Percentiles rank a stretch among this genome's conserved stretches.
These are phyloP conservation scores for Scrobipalpa atriplicella DNA, from an alignment of 2,888 invertebrate genomes.

Conservation along the genomic window DNA sequence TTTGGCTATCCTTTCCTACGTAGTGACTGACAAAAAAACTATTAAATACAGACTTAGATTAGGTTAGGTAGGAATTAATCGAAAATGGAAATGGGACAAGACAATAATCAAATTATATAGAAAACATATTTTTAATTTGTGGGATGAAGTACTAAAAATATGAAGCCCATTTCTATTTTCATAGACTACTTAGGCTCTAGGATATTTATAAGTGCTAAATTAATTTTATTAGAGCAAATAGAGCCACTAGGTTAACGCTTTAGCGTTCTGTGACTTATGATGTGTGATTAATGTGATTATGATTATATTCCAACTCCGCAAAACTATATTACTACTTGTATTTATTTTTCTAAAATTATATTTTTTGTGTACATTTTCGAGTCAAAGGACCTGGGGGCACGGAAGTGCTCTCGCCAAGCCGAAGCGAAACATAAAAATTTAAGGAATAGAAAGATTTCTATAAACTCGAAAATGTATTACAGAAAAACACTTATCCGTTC, in stretches of 20 bases:
- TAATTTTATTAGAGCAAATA: slow-evolving; percentile 23
- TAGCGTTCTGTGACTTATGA: slow-evolving; percentile 61
- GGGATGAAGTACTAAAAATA: not conserved
- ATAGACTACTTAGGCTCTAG: not conserved
- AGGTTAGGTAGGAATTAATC: slow-evolving; percentile 36
- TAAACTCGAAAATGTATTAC: not conserved
- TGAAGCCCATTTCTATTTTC: not conserved
- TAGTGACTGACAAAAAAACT: slow-evolving; percentile 44
- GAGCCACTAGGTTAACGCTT: slow-evolving; percentile 51
- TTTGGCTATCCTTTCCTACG: slow-evolving; percentile 35
- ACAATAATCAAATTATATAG: not conserved
- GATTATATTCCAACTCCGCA: slow-evolving; percentile 36
- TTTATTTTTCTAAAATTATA: slow-evolving; percentile 1
- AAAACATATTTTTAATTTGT: not conserved
- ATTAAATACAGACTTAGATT: slow-evolving; percentile 34
- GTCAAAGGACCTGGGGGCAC: not conserved
- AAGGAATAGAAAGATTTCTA: not conserved
- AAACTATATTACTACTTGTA: not conserved
- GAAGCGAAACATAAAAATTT: too few species aligned
- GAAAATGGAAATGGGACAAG: slow-evolving; percentile 8
- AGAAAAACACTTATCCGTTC: not conserved
- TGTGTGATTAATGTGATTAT: slow-evolving; percentile 56
- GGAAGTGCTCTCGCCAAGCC: too few species aligned
- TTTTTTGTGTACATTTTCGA: not conserved
- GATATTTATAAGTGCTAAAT: slow-evolving; percentile 31